A percentile compares a stretch with the other conserved stretches of the same genome.
Conservation (phyloP, 2,113 vertebrate species). For the Thymallus thymallus region DNA sequence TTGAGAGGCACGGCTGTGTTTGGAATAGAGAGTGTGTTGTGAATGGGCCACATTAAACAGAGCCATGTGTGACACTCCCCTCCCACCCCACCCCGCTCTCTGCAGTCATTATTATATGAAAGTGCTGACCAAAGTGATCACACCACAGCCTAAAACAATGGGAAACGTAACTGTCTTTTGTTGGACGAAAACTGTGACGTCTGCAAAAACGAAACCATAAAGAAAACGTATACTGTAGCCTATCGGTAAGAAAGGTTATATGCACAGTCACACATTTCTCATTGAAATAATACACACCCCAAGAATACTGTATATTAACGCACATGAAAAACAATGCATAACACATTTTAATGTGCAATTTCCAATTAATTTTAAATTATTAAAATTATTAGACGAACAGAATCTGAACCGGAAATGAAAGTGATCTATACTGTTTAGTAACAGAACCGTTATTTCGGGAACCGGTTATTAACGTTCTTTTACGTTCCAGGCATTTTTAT, state of each 20-base stretch:
- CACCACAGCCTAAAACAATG: constrained; percentile 53
- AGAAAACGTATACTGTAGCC: constrained; percentile 16
- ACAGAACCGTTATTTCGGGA: too few relatives aligned
- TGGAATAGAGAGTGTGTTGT: constrained; percentile 37
- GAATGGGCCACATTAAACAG: constrained; percentile 48
- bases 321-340: too few relatives aligned
- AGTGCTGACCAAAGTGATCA: constrained; percentile 73
- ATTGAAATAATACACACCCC: constrained; percentile 29
- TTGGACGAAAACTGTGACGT: constrained; percentile 42
- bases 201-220: constrained; percentile 24
- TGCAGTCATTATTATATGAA: constrained; percentile 72
- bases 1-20: constrained; percentile 23
- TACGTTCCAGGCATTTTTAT: too few relatives aligned
- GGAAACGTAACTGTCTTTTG: constrained; percentile 46
- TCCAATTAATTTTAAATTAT: too few relatives aligned
- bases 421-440: too few relatives aligned
- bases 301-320: too few relatives aligned
- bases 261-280: background rate
- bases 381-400: too few relatives aligned
- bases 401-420: too few relatives aligned
- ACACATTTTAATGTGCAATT: too few relatives aligned
- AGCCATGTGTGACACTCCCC: constrained; percentile 53
- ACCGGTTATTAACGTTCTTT: too few relatives aligned
- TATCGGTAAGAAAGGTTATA: background rate
- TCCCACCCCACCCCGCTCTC: constrained; percentile 18